Percentiles rank a stretch among this genome's conserved stretches.
phyloP scores from a whole-genome alignment of 2,888 invertebrate species.

The Malthinus seriepunctatus region DNA sequence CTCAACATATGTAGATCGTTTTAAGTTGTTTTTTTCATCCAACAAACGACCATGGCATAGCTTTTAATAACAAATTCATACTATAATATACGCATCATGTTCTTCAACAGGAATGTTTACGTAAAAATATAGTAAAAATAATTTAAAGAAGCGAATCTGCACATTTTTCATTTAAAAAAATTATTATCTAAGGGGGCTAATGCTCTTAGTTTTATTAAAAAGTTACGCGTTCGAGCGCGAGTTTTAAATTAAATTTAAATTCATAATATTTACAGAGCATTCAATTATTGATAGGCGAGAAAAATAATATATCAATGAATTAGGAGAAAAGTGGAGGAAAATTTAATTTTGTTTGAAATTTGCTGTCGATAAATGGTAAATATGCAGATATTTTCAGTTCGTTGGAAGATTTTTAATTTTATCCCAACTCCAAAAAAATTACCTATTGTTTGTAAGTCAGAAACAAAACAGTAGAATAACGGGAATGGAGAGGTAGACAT shows the following conservation, averaged over 20 bases:
- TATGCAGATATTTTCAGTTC: no score
- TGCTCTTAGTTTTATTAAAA: constrained; percentile 30
- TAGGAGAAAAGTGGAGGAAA: no score
- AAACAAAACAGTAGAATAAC: no score
- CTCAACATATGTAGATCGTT: constrained; percentile 32
- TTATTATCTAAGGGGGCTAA: not conserved
- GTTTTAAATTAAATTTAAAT: constrained; percentile 18
- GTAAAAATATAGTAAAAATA: not conserved
- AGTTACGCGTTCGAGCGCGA: constrained; percentile 14
- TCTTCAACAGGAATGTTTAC: constrained; percentile 15
- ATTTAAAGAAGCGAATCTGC: not conserved
- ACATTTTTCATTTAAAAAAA: constrained; percentile 15
- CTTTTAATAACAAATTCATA: constrained; percentile 20
- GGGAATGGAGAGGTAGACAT: no score
- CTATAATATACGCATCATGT: constrained; percentile 4
- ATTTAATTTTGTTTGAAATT: no score
- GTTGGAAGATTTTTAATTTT: no score
- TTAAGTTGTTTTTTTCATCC: constrained; percentile 20
- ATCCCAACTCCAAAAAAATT: no score
- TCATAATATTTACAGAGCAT: constrained; percentile 10
- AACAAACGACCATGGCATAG: constrained; percentile 17
- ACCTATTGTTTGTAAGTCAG: no score
- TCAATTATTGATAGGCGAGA: no score
- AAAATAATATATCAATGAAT: no score
- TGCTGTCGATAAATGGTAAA: no score